A percentile compares a stretch with the other conserved stretches of the same genome.
Evolutionary conservation across 1,140 invertebrate genomes (phyloP).

Genomic region (Fopius arisanus): DNA sequence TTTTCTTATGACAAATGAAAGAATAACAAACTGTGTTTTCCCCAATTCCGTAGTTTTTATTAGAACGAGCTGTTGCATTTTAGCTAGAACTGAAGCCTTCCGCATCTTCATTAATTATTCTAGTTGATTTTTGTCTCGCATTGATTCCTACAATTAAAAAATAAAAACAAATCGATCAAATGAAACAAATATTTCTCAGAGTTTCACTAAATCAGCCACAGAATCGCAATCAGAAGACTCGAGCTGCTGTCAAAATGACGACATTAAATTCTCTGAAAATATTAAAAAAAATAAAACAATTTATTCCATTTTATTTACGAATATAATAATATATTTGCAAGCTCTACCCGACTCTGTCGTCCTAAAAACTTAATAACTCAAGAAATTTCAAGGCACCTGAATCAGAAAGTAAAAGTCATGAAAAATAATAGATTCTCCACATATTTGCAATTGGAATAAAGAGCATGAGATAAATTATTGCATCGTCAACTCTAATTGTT

Average conservation of each 20-base stretch:
- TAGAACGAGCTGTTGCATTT: constrained; percentile 63
- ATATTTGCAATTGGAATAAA: not conserved
- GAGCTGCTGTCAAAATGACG: not conserved
- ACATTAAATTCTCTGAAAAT: too few species aligned
- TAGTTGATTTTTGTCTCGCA: constrained; percentile 52
- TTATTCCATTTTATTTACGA: not conserved
- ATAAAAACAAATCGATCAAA: constrained; percentile 2
- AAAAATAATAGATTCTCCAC: not conserved
- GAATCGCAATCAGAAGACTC: not conserved
- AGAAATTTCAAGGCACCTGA: constrained; percentile 1
- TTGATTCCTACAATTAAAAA: constrained; percentile 49
- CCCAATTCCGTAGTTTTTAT: constrained; percentile 46
- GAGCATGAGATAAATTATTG: not conserved
- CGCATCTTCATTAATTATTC: constrained; percentile 55
- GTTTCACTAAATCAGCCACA: too few species aligned
- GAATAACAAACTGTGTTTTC: constrained; percentile 57
- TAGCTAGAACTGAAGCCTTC: constrained; percentile 56
- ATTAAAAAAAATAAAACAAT: not conserved
- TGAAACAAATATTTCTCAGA: too few species aligned
- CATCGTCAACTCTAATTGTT: not conserved
- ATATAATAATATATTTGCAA: not conserved
- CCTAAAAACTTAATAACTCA: not conserved
- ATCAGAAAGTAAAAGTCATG: not conserved
- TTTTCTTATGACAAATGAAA: constrained; percentile 37
- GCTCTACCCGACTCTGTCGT: constrained; percentile 4